Evolutionary conservation across 2,113 vertebrate species (phyloP), one percentile per base, ranked within the genome.

Genomic region (Sciurus niger): DNA sequence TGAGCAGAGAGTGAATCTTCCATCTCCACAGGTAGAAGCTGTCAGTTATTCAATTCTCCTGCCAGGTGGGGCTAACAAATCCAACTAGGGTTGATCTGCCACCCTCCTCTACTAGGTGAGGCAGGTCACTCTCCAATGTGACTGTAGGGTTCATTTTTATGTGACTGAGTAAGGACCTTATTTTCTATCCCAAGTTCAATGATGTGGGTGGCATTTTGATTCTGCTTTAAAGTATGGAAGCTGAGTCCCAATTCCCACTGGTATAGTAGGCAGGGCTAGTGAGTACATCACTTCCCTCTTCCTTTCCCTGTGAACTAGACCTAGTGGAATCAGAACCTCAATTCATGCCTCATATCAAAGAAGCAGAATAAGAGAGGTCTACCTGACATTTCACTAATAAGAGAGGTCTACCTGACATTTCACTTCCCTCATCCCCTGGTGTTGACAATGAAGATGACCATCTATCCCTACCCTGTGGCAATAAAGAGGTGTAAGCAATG

Each of bases 221-320:
- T 55, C 51, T 6, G 10, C 51, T 40, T 34, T 12, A 34, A 68
- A 68, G 30, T 68, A 68, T 68, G 65, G 13, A 28, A 7, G 6
- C 32, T 68, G 32, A 34, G 67, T 34, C 5, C 67, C 51, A 25
- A 43, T 40, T 4, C 51, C 34, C 13, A 5, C 16, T 53, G 8
- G 12, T 3, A 3, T 14, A n/a, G 28, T 34, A 8, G 1, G 28
- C 16, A 12, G 37, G 30, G 60, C 25, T 67, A 6, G 0, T 68
- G 34, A 14, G n/a, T n/a, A 55, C 16, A 91, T 53, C 12, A 22
- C 20, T 51, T 18, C 10, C 32, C 32, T 77, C 40, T 51, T 25
- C 14, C 24, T 32, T 77, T 40, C 58, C 51, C 20, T 70, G 58
- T 79, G n/a, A 89, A 77, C 1, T 67, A 30, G 46, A 65, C 46